phyloP scores from a whole-genome alignment of 2,888 invertebrate genomes.

The Carpatolechia fugitivella region DNA sequence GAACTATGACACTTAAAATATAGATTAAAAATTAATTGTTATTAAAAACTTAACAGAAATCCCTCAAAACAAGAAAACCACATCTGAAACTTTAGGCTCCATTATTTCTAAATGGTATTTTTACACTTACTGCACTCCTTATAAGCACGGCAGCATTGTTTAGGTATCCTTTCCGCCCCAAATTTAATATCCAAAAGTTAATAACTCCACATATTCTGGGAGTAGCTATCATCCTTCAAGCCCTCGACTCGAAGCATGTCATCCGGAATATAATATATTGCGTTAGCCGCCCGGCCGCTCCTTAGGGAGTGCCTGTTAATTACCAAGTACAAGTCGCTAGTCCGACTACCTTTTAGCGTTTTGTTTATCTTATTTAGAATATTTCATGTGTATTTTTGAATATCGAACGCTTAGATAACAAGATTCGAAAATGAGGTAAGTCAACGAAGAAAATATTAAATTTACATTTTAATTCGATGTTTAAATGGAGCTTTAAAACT shows the following conservation, averaged over 20 bases:
- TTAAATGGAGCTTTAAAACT: background rate
- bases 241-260: slow-evolving; percentile 55
- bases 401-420: no score
- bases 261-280: slow-evolving; percentile 77
- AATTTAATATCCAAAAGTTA: background rate
- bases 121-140: no score
- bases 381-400: slow-evolving; percentile 9
- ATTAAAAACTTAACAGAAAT: no score
- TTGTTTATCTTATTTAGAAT: slow-evolving; percentile 44
- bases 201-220: slow-evolving; percentile 20
- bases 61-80: no score
- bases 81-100: no score
- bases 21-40: no score
- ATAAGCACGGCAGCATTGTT: background rate
- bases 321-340: slow-evolving; percentile 80
- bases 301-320: slow-evolving; percentile 80
- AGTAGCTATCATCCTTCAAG: slow-evolving; percentile 59
- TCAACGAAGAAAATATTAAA: background rate
- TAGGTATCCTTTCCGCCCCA: background rate
- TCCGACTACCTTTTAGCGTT: slow-evolving; percentile 61
- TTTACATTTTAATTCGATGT: no score
- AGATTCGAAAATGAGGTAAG: background rate
- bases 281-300: slow-evolving; percentile 60
- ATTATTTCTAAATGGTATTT: no score
- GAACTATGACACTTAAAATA: no score